These are phyloP conservation scores for Belonocnema kinseyi DNA, from an alignment of 1,140 invertebrate genomes.

Conservation along the genomic window DNA sequence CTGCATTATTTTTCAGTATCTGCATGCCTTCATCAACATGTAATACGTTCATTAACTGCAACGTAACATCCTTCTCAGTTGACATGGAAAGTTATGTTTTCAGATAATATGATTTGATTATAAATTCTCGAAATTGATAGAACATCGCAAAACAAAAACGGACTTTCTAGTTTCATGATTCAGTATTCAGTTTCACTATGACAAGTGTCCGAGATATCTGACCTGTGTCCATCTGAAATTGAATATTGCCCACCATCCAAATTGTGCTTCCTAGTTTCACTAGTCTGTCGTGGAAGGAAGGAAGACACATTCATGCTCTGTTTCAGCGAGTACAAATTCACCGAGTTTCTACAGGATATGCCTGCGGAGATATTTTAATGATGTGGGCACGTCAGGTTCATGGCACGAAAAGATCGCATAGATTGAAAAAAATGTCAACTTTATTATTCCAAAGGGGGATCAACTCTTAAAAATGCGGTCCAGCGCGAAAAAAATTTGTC, in stretches of 20 bases:
- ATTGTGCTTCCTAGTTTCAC: conserved; percentile 63
- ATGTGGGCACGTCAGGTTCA: conserved; percentile 20
- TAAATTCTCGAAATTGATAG: neutral
- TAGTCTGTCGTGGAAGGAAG: conserved; percentile 59
- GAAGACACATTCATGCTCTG: conserved; percentile 71
- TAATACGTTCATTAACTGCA: neutral
- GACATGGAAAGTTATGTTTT: neutral
- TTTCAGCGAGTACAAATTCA: conserved; percentile 66
- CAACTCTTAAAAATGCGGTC: too few relatives aligned
- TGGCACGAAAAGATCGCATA: neutral
- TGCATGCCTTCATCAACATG: too few relatives aligned
- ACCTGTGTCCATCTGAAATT: conserved; percentile 36
- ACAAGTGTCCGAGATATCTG: neutral
- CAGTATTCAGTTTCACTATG: neutral
- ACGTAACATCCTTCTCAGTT: neutral
- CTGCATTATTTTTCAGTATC: neutral
- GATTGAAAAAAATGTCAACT: conserved; percentile 8
- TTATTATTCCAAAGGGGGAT: neutral
- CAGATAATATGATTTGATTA: too few relatives aligned
- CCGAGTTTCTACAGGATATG: conserved; percentile 71
- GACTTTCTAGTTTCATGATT: neutral
- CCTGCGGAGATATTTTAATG: conserved; percentile 58
- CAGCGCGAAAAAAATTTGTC: too few relatives aligned
- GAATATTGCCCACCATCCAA: conserved; percentile 42
- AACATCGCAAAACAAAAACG: neutral